Conservation (phyloP, 2,888 invertebrate genomes). For the Eumacrocentrus americanus region DNA sequence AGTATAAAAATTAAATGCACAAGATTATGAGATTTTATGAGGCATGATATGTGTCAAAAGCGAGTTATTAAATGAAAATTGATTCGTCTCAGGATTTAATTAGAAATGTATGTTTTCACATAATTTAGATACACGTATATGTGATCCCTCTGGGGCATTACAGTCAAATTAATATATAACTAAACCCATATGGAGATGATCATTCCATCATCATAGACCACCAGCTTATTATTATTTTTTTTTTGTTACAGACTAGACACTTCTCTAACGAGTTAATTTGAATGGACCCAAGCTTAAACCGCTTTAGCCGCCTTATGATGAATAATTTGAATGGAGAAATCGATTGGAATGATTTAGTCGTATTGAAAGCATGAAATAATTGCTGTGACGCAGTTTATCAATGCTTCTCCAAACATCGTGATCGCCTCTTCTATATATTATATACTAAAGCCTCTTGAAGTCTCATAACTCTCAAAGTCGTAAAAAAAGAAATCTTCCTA, state of each 20-base stretch:
- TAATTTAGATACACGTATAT: neutral
- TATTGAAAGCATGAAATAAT: constrained; percentile 31
- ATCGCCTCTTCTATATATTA: constrained; percentile 4
- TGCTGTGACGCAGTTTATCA: constrained; percentile 37
- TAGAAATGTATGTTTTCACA: neutral
- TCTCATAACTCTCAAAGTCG: constrained; percentile 5
- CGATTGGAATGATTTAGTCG: constrained; percentile 32
- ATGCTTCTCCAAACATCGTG: constrained; percentile 34
- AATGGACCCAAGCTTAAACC: constrained; percentile 21
- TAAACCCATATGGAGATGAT: neutral
- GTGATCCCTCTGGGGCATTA: neutral
- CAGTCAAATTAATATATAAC: neutral
- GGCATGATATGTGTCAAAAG: neutral
- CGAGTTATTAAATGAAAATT: constrained; percentile 1
- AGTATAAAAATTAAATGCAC: neutral
- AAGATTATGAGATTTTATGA: constrained; percentile 6
- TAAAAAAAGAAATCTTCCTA: neutral
- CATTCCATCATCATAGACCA: constrained; percentile 8
- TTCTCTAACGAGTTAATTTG: neutral
- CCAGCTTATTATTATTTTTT: neutral
- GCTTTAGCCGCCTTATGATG: neutral
- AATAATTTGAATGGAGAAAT: constrained; percentile 6
- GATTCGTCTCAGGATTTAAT: neutral
- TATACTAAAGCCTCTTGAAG: neutral
- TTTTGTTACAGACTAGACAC: neutral